Percentiles rank a stretch among this genome's conserved stretches.
phyloP scores from a whole-genome alignment of 2,888 invertebrate genomes.

The Ernsta delagoae region DNA sequence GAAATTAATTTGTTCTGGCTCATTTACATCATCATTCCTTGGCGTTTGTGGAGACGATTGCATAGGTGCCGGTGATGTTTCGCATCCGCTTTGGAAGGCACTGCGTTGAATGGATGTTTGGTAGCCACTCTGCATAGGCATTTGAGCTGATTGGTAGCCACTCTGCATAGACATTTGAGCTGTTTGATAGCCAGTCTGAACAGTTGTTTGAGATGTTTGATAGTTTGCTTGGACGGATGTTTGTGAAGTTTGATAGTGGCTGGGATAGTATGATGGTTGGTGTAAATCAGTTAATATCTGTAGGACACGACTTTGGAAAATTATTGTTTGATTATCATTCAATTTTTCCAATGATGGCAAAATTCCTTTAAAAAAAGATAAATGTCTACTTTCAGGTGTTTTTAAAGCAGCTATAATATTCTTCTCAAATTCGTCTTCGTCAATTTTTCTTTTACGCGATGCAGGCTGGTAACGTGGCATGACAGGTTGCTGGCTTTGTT shows the following conservation, averaged over 20 bases:
- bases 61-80: neutral
- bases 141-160: conserved; percentile 17
- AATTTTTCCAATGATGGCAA: conserved; percentile 30
- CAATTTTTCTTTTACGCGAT: conserved; percentile 39
- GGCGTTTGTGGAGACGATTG: conserved; percentile 12
- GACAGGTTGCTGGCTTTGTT: neutral
- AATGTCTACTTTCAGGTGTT: conserved; percentile 15
- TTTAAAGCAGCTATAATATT: neutral
- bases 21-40: conserved; percentile 13
- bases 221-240: conserved; percentile 25
- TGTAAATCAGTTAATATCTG: conserved; percentile 38
- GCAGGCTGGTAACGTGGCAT: conserved; percentile 39
- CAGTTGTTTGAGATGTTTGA: neutral
- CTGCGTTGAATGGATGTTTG: conserved; percentile 23
- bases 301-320: conserved; percentile 40
- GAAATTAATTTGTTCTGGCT: conserved; percentile 7
- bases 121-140: neutral
- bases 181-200: conserved; percentile 8
- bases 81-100: neutral
- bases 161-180: conserved; percentile 4
- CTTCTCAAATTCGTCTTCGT: neutral
- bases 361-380: conserved; percentile 36
- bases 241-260: conserved; percentile 20
- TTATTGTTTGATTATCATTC: conserved; percentile 39
- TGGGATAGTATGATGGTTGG: conserved; percentile 33